Evolutionary conservation across 2,113 vertebrate species (phyloP).

Genomic region (Puffinus mauretanicus): DNA sequence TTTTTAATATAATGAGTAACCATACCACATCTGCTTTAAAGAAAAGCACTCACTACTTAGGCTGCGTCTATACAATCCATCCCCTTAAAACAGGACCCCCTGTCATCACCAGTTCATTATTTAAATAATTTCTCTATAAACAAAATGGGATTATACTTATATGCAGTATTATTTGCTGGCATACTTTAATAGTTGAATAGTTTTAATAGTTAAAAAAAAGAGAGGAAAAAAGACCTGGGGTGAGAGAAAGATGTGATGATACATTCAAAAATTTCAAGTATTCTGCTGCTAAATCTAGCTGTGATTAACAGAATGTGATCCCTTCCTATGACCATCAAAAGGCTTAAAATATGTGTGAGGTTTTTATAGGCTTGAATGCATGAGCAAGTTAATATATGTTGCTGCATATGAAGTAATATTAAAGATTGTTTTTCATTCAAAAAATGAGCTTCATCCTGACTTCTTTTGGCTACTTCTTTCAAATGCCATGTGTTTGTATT

Average conservation of each 20-base stretch:
- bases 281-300: neutral
- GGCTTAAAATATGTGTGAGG: neutral
- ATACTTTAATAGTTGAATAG: neutral
- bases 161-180: neutral
- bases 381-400: neutral
- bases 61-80: neutral
- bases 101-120: neutral
- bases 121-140: neutral
- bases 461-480: neutral
- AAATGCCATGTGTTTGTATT: neutral
- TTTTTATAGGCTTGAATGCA: neutral
- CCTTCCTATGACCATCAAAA: neutral
- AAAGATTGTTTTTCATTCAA: neutral
- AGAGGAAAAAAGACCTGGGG: rapidly evolving
- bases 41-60: neutral
- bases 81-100: neutral
- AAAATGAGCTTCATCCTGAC: neutral
- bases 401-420: neutral
- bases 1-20: neutral
- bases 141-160: neutral
- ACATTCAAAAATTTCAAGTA: neutral
- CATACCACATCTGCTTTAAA: neutral
- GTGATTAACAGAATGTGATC: neutral
- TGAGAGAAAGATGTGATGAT: neutral
- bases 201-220: neutral